Evolutionary conservation across 2,797 vertebrate genomes (phyloP), one percentile per base, ranked within the genome.

Genomic region (Hemibagrus guttatus): DNA sequence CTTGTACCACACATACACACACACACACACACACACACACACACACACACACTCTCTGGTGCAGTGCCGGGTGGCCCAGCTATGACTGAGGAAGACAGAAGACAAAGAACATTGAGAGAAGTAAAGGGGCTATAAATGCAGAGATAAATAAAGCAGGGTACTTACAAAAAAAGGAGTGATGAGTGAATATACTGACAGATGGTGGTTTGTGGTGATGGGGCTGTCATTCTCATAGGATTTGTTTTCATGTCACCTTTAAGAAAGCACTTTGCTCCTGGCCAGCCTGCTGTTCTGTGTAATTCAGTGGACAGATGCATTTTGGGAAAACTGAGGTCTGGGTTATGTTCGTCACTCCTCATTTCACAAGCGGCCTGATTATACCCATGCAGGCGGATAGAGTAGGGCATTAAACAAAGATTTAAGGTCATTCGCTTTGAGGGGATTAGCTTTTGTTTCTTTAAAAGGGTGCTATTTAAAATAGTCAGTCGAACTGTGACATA

Each of bases 281-380:
- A 87, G 88, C 91, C 88, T 90, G 81, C 87, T 87, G 16, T 78
- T 89, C 61, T 91, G 88, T 91, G 84, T 92, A 91, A 91, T 89
- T 92, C 91, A 75, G 90, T 82, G 63, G 83, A 91, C 91, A 92
- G 89, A 90, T 91, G 88, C 90, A 69, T 91, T 92, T 90, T 87
- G 56, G 52, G 84, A 88, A 78, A 56, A 91, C 23, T 72, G 86
- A 86, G 90, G 85, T 94, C 93, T 95, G 93, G 89, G 85, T 91
- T 91, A 85, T 93, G 89, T 95, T 93, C 87, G 86, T 68, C 59
- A 92, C 92, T 93, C 87, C 88, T 93, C 89, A 90, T 90, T 92
- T 88, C 56, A 88, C 87, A 90, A 80, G 46, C 63, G 78, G 79
- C 66, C 74, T 89, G 84, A 86, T 87, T 90, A 83, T 78, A 78